A percentile compares a stretch with the other conserved stretches of the same genome.
phyloP scores from a whole-genome alignment of 2,113 vertebrate genomes.

The Oncorhynchus masou region DNA sequence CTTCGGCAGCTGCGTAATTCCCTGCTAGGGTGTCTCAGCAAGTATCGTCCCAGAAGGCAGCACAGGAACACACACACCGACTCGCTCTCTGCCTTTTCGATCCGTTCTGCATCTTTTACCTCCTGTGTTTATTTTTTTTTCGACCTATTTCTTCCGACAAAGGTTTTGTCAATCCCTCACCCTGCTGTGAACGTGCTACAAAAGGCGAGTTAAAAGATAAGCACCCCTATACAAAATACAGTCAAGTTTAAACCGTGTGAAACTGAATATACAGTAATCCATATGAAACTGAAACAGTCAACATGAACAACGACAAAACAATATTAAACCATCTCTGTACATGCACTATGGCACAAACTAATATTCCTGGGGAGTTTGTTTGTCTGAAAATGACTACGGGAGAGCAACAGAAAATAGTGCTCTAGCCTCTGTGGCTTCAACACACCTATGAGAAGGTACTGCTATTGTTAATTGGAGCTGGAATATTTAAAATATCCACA shows the following conservation, averaged over 20 bases:
- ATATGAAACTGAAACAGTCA: not conserved
- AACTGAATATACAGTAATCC: not conserved
- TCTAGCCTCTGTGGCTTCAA: conserved; percentile 9
- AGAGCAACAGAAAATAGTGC: conserved; percentile 27
- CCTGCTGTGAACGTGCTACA: conserved; percentile 3
- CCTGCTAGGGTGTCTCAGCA: conserved; percentile 73
- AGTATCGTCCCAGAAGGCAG: conserved; percentile 56
- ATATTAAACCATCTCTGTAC: not conserved
- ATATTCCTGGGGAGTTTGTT: conserved; percentile 15
- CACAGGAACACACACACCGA: conserved; percentile 34
- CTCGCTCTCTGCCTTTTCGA: not conserved
- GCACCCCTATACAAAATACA: conserved; percentile 36
- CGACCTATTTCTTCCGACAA: conserved; percentile 9
- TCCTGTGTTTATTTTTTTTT: not conserved
- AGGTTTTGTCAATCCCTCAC: not conserved
- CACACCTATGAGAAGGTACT: not conserved
- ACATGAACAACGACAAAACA: not conserved
- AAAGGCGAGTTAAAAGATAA: conserved; percentile 27
- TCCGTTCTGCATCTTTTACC: not conserved
- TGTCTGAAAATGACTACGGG: conserved; percentile 8
- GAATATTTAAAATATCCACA: conserved; percentile 25
- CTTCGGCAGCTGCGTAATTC: conserved; percentile 79
- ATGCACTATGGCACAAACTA: not conserved
- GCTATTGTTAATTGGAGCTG: not conserved
- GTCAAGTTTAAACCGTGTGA: not conserved